A percentile compares a stretch with the other conserved stretches of the same genome.
phyloP scores from a whole-genome alignment of 1,140 invertebrate genomes.

The Chironomus striatipennis region DNA sequence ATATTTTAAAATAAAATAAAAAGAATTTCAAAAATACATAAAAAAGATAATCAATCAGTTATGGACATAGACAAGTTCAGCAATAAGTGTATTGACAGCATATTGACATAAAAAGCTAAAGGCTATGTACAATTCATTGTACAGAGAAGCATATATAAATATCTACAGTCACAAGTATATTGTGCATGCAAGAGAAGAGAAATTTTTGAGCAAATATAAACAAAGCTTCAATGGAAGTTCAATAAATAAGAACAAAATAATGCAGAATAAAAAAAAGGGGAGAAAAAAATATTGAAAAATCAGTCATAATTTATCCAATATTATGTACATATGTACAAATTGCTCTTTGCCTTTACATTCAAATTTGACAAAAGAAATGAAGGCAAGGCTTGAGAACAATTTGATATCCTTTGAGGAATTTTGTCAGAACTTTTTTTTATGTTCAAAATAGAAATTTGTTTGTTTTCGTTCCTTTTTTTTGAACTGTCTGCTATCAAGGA shows the following conservation, averaged over 20 bases:
- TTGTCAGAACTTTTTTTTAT: too few species aligned
- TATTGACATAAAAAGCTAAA: background rate
- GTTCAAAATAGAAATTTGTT: too few species aligned
- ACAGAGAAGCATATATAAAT: background rate
- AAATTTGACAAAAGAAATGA: too few species aligned
- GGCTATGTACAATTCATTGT: background rate
- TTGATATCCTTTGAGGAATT: too few species aligned
- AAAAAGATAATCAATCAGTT: background rate
- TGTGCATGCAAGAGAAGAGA: background rate
- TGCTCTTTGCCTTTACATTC: too few species aligned
- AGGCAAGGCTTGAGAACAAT: too few species aligned
- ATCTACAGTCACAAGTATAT: background rate
- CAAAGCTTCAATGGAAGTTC: background rate
- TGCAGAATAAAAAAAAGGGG: too few species aligned
- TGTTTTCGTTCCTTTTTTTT: too few species aligned
- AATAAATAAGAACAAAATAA: background rate
- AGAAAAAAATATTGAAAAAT: background rate
- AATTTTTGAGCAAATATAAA: background rate
- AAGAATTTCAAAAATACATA: background rate
- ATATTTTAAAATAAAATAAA: background rate
- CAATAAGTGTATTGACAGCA: background rate
- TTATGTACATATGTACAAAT: background rate
- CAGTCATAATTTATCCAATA: slow-evolving; percentile 14
- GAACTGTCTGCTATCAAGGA: too few species aligned
- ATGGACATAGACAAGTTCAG: background rate